These are phyloP conservation scores for Scotopteryx bipunctaria DNA, from an alignment of 2,888 invertebrate species.

Conservation along the genomic window DNA sequence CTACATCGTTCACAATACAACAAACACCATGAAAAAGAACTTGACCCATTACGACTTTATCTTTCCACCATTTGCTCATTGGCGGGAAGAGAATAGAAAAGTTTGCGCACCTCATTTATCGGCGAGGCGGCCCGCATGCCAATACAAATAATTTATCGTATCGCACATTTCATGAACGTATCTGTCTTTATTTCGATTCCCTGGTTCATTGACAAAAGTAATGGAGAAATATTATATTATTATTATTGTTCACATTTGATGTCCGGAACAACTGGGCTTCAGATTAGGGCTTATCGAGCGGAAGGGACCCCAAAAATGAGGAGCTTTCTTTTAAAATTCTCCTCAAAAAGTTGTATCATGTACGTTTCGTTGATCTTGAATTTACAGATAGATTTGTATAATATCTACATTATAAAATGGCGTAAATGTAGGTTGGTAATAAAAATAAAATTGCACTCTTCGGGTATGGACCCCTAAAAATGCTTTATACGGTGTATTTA, in stretches of 20 bases:
- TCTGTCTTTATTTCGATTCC: constrained; percentile 6
- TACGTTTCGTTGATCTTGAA: too few species aligned
- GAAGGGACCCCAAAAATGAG: too few species aligned
- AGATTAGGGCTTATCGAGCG: too few species aligned
- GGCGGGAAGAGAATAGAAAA: constrained; percentile 9
- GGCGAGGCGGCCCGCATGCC: constrained; percentile 24
- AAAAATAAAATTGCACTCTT: too few species aligned
- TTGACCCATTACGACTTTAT: constrained; percentile 4
- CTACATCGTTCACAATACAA: too few species aligned
- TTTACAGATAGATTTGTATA: too few species aligned
- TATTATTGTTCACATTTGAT: not conserved
- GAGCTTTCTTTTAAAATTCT: too few species aligned
- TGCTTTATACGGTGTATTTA: too few species aligned
- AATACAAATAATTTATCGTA: constrained; percentile 42
- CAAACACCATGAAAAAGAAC: not conserved
- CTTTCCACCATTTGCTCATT: constrained; percentile 5
- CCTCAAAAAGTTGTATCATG: too few species aligned
- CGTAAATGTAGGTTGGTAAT: too few species aligned
- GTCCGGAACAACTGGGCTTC: not conserved
- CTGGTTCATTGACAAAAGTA: constrained; percentile 1
- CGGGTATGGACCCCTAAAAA: too few species aligned
- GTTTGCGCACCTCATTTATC: constrained; percentile 19
- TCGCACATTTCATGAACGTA: constrained; percentile 35
- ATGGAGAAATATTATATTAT: not conserved
- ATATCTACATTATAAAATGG: too few species aligned